Conservation (phyloP, 2,888 invertebrate species). For the Belgica antarctica region DNA sequence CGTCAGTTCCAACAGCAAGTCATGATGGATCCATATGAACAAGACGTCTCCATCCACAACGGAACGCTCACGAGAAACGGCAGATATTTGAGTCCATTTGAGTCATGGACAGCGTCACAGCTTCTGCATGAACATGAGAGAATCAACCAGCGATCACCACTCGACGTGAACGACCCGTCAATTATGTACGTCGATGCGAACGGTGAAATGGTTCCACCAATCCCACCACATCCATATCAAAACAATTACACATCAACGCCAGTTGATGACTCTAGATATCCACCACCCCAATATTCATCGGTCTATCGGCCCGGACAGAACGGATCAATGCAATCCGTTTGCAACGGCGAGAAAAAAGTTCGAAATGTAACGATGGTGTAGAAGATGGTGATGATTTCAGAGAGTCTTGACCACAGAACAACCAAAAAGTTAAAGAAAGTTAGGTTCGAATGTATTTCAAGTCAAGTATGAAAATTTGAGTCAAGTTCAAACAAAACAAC, state of each 20-base stretch:
- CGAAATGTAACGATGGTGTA: conserved; percentile 62
- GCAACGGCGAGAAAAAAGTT: conserved; percentile 57
- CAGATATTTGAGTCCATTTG: conserved; percentile 58
- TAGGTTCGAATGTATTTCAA: no score
- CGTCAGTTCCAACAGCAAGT: conserved; percentile 47
- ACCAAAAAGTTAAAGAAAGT: no score
- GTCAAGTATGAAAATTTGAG: no score
- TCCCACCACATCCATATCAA: conserved; percentile 56
- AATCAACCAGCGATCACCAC: conserved; percentile 55
- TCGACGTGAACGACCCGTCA: conserved; percentile 49
- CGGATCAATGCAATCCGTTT: conserved; percentile 60
- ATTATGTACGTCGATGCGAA: conserved; percentile 33
- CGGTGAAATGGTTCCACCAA: conserved; percentile 53
- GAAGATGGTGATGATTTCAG: no score
- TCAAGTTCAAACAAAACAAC: no score
- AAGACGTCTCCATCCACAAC: conserved; percentile 48
- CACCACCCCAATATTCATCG: conserved; percentile 24
- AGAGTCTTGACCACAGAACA: no score
- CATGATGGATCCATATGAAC: conserved; percentile 46
- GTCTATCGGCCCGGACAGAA: conserved; percentile 48
- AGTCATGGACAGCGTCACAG: conserved; percentile 63
- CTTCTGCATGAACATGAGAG: conserved; percentile 61
- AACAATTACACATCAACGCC: not conserved
- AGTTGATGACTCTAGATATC: not conserved
- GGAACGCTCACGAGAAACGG: conserved; percentile 54